Conservation (phyloP, 2,797 vertebrate genomes). For the Tadarida brasiliensis region DNA sequence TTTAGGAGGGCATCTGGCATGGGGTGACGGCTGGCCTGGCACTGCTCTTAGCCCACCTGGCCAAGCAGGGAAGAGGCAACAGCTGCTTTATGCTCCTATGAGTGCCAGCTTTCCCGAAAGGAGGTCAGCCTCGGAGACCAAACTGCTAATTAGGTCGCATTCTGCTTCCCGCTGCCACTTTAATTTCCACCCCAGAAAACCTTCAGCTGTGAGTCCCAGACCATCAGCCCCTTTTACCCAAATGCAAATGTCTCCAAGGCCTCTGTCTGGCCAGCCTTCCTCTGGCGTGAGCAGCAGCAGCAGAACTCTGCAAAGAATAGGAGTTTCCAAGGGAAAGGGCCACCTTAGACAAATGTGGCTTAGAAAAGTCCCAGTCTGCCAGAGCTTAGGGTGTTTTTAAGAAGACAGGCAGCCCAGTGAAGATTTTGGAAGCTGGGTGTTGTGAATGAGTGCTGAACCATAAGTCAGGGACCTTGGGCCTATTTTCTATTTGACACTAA, state of each 20-base stretch:
- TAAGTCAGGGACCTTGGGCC: neutral
- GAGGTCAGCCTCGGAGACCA: constrained; percentile 86
- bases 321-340: constrained; percentile 46
- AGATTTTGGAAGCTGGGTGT: neutral
- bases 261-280: constrained; percentile 55
- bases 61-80: constrained; percentile 73
- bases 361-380: constrained; percentile 8
- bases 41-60: constrained; percentile 78
- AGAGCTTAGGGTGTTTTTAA: neutral
- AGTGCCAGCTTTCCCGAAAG: constrained; percentile 78
- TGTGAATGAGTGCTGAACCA: neutral
- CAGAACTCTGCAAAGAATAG: neutral
- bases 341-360: neutral
- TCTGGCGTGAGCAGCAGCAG: neutral
- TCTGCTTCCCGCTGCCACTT: constrained; percentile 88
- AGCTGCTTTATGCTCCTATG: constrained; percentile 73
- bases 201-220: constrained; percentile 83
- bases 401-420: neutral
- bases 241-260: constrained; percentile 68
- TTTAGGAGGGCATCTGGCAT: constrained; percentile 73
- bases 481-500: constrained; percentile 36
- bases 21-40: constrained; percentile 62
- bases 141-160: constrained; percentile 89
- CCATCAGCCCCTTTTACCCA: constrained; percentile 82
- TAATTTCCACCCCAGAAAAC: constrained; percentile 88